Percentiles rank a stretch among this genome's conserved stretches.
Evolutionary conservation across 2,888 invertebrate species (phyloP).

Genomic region (Melanostoma scalare): DNA sequence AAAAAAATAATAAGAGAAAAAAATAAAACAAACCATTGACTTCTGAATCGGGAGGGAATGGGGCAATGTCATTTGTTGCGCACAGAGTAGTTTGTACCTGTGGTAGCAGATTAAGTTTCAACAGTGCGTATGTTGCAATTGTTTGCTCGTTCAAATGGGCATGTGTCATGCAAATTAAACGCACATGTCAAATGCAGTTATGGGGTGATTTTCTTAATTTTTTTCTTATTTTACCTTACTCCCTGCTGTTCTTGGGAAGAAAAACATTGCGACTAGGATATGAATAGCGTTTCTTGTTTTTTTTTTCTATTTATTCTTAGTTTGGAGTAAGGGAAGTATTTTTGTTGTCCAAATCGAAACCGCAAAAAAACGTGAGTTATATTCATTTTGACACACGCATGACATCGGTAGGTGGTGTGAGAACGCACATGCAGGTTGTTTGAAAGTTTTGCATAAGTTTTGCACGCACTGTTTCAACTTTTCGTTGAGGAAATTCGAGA

Average conservation of each 20-base stretch:
- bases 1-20: neutral
- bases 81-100: constrained; percentile 44
- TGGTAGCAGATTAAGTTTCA: constrained; percentile 55
- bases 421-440: constrained; percentile 66
- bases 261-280: constrained; percentile 29
- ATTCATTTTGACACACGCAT: constrained; percentile 62
- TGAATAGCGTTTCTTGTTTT: neutral
- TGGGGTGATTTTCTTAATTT: constrained; percentile 16
- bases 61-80: constrained; percentile 57
- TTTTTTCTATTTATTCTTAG: neutral
- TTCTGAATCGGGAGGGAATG: constrained; percentile 59
- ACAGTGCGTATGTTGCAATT: constrained; percentile 69
- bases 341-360: constrained; percentile 45
- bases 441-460: constrained; percentile 48
- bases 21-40: constrained; percentile 31
- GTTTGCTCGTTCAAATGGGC: constrained; percentile 72
- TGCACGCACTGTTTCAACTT: constrained; percentile 61
- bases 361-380: constrained; percentile 49
- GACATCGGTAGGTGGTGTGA: constrained; percentile 70
- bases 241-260: constrained; percentile 40
- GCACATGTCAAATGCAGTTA: constrained; percentile 77
- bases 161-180: constrained; percentile 81
- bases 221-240: constrained; percentile 10
- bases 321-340: constrained; percentile 6
- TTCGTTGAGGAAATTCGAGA: constrained; percentile 3